Base-by-base conservation (phyloP, 1,140 invertebrate genomes). In the Bombus fervidus region DNA sequence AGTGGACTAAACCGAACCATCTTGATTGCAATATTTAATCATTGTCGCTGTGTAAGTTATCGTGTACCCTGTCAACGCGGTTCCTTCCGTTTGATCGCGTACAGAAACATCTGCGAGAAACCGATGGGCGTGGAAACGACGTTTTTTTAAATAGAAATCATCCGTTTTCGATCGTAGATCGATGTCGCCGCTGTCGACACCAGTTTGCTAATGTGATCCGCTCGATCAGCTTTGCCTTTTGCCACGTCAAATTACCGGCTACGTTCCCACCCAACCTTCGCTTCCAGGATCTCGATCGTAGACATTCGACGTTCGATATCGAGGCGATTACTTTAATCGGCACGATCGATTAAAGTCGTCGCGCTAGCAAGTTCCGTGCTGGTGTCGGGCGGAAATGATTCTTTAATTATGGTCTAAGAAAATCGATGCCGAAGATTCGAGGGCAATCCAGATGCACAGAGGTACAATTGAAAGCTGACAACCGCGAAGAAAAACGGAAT, bases 11-110 rank as follows among this genome's bases (percentile, higher is more conserved):
- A 87, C 81, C 73, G 59, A 78, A 59, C 57, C 72, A 47, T 62
- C 73, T 75, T 43, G 88, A 90, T 90, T 34, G 76, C 85, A 82
- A 90, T 85, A 87, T 78, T 84, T 71, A 85, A 90, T 87, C 66
- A 77, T 53, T 76, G 79, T 81, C 84, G 77, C 62, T 37, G 75
- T 8, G 72, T 77, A 39, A 66, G 81, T 73, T 66, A 66, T 39
- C 77, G 81, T 64, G 77, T 74, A 71, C 57, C 47, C 53, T 72
- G 81, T 75, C 62, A 53, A 47, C 53, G 34, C 34, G 15, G 22
- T 66, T 34, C 62, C 37, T 57, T 68, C 28, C 47, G 53, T 72
- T 39, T 31, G 53, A 71, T 41, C 31, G 41, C 78, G 28, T 39
- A 22, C 31, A 9, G 28, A 41, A 77, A 84, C 82, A 83, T 89